Conservation (phyloP, 1,140 invertebrate genomes). For the Aphis gossypii region DNA sequence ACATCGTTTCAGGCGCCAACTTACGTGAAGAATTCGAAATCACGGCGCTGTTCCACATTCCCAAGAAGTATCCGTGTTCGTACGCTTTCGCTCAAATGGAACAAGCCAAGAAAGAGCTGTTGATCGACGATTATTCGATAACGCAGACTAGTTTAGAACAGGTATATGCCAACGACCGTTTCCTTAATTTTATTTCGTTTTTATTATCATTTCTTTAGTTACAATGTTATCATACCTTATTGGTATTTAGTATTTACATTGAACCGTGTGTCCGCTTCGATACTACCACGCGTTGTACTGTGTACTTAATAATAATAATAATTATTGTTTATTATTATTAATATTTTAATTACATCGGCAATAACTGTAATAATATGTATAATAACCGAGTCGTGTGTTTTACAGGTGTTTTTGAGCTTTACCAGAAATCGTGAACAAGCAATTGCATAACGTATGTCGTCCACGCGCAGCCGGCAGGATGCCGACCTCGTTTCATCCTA, state of each 20-base stretch:
- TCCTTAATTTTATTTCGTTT: neutral
- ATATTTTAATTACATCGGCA: too few relatives aligned
- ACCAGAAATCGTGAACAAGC: constrained; percentile 44
- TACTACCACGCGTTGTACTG: too few relatives aligned
- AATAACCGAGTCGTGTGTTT: neutral
- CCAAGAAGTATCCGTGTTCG: constrained; percentile 60
- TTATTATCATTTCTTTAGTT: neutral
- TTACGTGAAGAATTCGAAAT: constrained; percentile 60
- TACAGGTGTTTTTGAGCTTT: constrained; percentile 42
- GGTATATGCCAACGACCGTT: constrained; percentile 43
- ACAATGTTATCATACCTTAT: neutral
- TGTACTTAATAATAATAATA: neutral
- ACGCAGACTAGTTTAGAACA: constrained; percentile 62
- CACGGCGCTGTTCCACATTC: constrained; percentile 60
- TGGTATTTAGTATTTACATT: neutral
- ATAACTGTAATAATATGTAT: neutral
- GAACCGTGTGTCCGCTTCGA: too few relatives aligned
- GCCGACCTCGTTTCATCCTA: neutral
- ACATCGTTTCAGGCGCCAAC: constrained; percentile 39
- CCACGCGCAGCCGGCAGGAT: neutral
- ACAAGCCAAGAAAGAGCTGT: constrained; percentile 60
- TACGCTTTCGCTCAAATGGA: constrained; percentile 61
- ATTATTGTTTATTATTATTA: neutral
- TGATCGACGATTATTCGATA: constrained; percentile 62
- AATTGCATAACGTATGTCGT: neutral